Evolutionary conservation across 2,797 vertebrate genomes (phyloP), one percentile per base, ranked within the genome.

Genomic region (Tokudaia muenninki): DNA sequence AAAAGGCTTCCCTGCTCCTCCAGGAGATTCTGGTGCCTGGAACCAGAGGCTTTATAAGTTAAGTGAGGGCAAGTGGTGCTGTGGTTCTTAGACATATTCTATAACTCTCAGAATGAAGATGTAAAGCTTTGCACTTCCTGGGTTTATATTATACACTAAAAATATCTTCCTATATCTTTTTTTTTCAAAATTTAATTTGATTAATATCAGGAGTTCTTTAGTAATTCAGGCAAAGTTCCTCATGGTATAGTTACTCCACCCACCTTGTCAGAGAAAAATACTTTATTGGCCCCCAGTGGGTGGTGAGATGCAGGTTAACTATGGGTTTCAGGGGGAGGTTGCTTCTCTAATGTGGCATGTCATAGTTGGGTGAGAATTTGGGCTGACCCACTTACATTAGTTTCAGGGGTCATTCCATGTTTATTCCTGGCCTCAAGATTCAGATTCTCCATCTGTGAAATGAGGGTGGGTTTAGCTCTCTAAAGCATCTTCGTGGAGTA

Each of bases 41-140:
- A 91, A 65, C 22, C 61, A n/a, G 5, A 74, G 31, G 17, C 57
- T 70, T 87, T 72, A 6, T 37, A 55, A 37, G 7, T n/a, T 59
- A 19, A 87, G 7, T 29, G 6, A 14, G 44, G 52, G 41, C 61
- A 57, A 80, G 47, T 10, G 9, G 8, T 37, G 11, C 7, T 61
- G 3, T n/a, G 14, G n/a, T 9, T 87, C 59, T 92, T n/a, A 17
- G 65, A 22, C 26, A 61, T 75, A 86, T 47, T 1, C 79, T 59
- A 10, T 1, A 57, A 22, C 22, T 83, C 67, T 95, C n/a, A 75
- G 79, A 34, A 72, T 67, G 47, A 74, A 21, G 52, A 79, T 10
- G 90, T 65, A 89, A 94, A 91, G 70, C 50, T 41, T 57, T 57
- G 82, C 87, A 63, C 41, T 17, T 95, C 29, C 80, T 90, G 37